Evolutionary conservation across 1,140 invertebrate genomes (phyloP), one percentile per base, ranked within the genome.

Genomic region (Listronotus bonariensis): DNA sequence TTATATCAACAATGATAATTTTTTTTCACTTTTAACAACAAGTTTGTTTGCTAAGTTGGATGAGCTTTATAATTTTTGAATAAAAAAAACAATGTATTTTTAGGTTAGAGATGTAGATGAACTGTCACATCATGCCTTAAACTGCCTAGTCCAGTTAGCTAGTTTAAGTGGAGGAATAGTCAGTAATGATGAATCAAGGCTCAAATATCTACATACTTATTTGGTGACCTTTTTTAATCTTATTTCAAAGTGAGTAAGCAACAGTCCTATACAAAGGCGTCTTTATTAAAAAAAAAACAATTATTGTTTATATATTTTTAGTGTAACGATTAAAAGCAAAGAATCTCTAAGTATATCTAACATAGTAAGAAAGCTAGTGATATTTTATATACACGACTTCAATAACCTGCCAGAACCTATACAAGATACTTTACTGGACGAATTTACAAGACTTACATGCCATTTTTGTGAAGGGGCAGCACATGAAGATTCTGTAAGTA

Each of bases 91-190:
- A 26, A 26, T 26, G 1, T 26, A 26, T 49, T 43, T 62, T 52
- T 41, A 65, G 62, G 43, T 56, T 17, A 81, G 92, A 41, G 83
- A 85, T 31, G 86, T 90, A 74, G 86, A 87, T 10, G 86, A 90
- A 42, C 80, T 95, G 67, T 84, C 87, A 38, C 89, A 91, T 78
- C 87, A 90, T 68, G 88, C 89, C 9, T 77, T 93, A 15, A 89
- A 85, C 58, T 94, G 92, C 80, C 80, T 96, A 18, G 86, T 90
- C 10, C 93, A 95, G 75, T 80, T 96, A 36, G 86, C 89, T 0
- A 87, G 87, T 26, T 78, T 96, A n/a, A 90, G 88, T 81, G 92
- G 91, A 4, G 74, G 80, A 9, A 82, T 92, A 8, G 78, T 92
- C 40, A 78, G 80, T 12, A 81, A 81, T 46, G 82, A 83, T 51